Evolutionary conservation across 2,113 vertebrate species (phyloP), one percentile per base, ranked within the genome.

Genomic region (Solea solea): DNA sequence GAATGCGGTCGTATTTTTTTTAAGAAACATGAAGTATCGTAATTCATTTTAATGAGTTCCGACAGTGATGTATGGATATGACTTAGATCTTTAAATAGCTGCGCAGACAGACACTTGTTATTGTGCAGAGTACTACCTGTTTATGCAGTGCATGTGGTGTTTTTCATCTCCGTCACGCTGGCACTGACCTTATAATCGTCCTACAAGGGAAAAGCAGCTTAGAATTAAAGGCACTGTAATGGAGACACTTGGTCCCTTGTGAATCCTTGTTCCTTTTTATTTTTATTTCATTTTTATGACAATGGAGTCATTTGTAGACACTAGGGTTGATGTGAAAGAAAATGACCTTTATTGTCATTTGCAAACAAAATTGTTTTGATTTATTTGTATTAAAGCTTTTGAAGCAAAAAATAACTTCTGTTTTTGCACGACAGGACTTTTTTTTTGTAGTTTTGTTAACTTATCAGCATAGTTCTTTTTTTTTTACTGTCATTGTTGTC

Each of bases 281-380:
- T 46, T 73, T 69, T 49, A 42, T 80, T 69, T 61, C 13, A 8
- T 13, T 50, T 67, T 61, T 39, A 72, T 69, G 28, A 69, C 16
- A 25, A 14, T 34, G 42, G 1, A 16, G 46, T 15, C 21, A 60
- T 75, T 78, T 78, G 49, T 11, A 60, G 44, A 54, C 44, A 48
- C 7, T 50, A 6, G 39, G 3, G 51, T 42, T 52, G 21, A 66
- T 50, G 34, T 74, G 65, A 68, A 74, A 44, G 45, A 65, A 58
- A 60, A 8, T 0, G 3, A 46, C 69, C 79, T 85, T 84, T 82
- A 50, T 67, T 77, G 49, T 76, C 73, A 67, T 72, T 81, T 56
- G 51, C 55, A 76, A 85, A 80, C 61, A 87, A 64, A 73, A 39
- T 42, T 9, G 10, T 54, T 34, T 54, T 42, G 41, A 54, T 54